Evolutionary conservation across 2,888 invertebrate genomes (phyloP).

Genomic region (Kryphioiulus occultus): DNA sequence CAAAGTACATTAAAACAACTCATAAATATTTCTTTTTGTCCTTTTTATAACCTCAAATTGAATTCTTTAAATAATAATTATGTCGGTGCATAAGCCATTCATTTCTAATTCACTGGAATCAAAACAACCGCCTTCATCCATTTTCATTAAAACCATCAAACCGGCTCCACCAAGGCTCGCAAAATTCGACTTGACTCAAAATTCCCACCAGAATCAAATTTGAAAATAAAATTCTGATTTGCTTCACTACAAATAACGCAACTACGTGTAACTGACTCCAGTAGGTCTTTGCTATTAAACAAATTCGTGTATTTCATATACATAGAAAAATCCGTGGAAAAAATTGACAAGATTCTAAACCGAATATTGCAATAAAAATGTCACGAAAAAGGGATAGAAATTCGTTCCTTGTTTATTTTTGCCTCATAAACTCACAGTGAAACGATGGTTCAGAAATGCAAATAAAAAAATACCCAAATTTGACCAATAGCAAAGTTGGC

Average conservation of each 20-base stretch:
- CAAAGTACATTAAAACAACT: not conserved
- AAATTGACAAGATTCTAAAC: too few species aligned
- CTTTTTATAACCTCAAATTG: not conserved
- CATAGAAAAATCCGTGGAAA: too few species aligned
- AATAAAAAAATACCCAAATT: not conserved
- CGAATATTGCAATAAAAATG: not conserved
- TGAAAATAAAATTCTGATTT: too few species aligned
- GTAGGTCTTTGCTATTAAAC: too few species aligned
- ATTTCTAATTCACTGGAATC: not conserved
- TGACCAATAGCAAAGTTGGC: not conserved
- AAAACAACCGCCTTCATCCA: not conserved
- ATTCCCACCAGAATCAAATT: too few species aligned
- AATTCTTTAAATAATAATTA: not conserved
- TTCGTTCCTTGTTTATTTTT: not conserved
- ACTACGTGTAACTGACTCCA: too few species aligned
- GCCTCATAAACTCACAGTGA: not conserved
- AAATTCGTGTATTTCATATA: too few species aligned
- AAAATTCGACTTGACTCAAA: too few species aligned
- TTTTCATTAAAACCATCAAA: not conserved
- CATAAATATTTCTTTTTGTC: not conserved
- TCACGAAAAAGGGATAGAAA: not conserved
- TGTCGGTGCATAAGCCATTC: not conserved
- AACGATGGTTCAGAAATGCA: not conserved
- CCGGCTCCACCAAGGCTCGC: too few species aligned
- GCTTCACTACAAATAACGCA: too few species aligned